Conservation (phyloP, 2,113 vertebrate species). For the Propithecus coquereli region DNA sequence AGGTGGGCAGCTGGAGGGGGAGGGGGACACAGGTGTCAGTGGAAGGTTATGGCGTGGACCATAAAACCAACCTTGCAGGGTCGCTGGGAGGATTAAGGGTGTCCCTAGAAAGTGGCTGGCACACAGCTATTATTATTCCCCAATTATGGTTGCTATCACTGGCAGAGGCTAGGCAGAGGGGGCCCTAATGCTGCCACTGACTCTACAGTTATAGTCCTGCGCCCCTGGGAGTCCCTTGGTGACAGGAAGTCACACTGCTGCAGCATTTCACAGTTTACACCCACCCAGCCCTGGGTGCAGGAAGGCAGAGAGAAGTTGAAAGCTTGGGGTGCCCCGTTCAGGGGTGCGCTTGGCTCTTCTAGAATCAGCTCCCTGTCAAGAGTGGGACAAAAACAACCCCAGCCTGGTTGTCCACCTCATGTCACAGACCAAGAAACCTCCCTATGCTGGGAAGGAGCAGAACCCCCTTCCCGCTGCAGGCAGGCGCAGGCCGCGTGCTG, state of each 20-base stretch:
- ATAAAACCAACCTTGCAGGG: neutral
- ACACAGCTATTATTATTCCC: neutral
- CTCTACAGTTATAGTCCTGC: neutral
- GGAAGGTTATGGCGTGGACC: neutral
- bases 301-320: neutral
- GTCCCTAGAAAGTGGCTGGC: neutral
- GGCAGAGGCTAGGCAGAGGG: neutral
- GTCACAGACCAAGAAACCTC: neutral
- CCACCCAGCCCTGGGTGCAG: neutral
- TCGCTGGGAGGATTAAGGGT: neutral
- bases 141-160: neutral
- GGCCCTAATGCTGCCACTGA: neutral
- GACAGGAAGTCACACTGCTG: neutral
- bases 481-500: rapidly evolving
- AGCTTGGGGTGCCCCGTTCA: neutral
- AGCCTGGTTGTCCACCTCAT: neutral
- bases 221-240: too few species aligned
- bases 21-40: neutral
- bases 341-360: neutral
- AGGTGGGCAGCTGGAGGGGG: neutral
- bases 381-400: neutral
- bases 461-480: rapidly evolving
- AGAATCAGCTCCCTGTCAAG: neutral
- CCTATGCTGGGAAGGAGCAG: neutral
- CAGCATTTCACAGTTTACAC: neutral